Conservation (phyloP, 2,797 vertebrate species). For the Micrastur ruficollis region DNA sequence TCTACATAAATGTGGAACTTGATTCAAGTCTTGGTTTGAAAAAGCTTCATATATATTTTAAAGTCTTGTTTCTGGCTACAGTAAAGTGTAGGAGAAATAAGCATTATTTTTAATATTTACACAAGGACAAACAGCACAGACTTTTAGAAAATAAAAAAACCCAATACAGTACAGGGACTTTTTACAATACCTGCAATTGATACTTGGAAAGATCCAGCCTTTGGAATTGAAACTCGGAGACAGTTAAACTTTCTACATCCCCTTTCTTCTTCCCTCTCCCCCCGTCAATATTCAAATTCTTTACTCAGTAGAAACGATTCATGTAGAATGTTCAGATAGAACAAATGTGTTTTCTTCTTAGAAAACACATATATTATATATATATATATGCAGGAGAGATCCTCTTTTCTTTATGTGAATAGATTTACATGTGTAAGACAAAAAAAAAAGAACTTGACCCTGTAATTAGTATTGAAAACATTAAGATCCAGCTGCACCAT, state of each 20-base stretch:
- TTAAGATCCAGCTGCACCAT: not conserved
- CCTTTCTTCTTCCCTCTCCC: not conserved
- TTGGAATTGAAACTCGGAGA: not conserved
- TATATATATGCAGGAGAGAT: not conserved
- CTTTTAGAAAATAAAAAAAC: not conserved
- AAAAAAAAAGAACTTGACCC: not conserved
- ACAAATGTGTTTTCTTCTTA: not conserved
- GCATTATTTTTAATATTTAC: not conserved
- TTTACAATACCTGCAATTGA: not conserved
- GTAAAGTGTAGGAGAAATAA: not conserved
- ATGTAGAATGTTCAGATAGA: not conserved
- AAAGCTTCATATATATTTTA: not conserved
- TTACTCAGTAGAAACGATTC: not conserved
- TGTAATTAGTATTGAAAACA: not conserved
- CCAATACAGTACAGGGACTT: not conserved
- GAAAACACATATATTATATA: not conserved
- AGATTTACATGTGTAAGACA: not conserved
- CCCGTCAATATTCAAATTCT: not conserved
- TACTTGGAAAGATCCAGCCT: not conserved
- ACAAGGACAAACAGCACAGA: accelerated
- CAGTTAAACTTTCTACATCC: not conserved
- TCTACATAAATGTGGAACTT: not conserved
- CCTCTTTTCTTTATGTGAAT: not conserved
- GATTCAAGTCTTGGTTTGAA: not conserved
- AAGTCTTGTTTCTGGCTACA: not conserved